Evolutionary conservation across 2,113 vertebrate genomes (phyloP).

Genomic region (Natator depressus): DNA sequence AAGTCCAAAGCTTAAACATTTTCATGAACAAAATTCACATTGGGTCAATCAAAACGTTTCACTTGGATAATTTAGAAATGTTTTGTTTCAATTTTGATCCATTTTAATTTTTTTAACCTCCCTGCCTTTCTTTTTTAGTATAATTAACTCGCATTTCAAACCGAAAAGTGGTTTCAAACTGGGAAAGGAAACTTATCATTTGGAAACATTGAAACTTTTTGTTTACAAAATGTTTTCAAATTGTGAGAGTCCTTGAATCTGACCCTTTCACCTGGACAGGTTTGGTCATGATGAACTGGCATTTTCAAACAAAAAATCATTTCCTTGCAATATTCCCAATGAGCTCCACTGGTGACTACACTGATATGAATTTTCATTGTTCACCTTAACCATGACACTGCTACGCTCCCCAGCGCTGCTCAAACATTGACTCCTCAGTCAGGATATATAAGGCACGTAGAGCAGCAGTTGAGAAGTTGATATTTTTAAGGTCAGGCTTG

Average conservation of each 20-base stretch:
- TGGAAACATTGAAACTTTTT: neutral
- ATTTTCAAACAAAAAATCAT: neutral
- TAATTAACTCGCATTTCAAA: neutral
- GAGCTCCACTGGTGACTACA: neutral
- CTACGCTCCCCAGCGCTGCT: neutral
- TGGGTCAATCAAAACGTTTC: neutral
- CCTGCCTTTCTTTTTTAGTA: neutral
- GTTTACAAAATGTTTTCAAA: neutral
- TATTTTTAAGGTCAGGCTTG: too few relatives aligned
- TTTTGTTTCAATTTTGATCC: neutral
- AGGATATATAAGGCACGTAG: accelerated
- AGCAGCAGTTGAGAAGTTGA: neutral
- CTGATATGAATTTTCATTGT: neutral
- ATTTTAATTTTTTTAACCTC: neutral
- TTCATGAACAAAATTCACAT: neutral
- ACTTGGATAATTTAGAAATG: neutral
- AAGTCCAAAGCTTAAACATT: neutral
- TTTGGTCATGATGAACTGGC: neutral
- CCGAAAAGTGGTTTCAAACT: neutral
- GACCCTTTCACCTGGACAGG: neutral
- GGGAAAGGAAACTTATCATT: neutral
- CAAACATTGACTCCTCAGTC: accelerated
- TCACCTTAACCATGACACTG: neutral
- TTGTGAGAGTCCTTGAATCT: neutral
- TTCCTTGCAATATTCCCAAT: neutral